phyloP scores from a whole-genome alignment of 1,140 invertebrate species.

The Drosophila gunungcola region DNA sequence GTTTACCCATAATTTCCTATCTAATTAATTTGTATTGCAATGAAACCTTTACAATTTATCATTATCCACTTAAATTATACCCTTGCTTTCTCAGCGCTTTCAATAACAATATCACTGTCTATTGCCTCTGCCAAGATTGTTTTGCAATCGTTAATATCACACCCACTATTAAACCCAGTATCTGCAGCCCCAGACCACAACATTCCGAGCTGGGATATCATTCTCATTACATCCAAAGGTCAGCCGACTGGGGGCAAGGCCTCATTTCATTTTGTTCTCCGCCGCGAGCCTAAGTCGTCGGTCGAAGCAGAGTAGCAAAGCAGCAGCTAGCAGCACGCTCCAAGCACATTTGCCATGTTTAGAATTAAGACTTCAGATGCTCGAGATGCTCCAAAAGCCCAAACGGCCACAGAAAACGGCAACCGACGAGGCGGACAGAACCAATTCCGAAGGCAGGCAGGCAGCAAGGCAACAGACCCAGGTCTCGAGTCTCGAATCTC shows the following conservation, averaged over 20 bases:
- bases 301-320: slow-evolving; percentile 45
- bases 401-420: slow-evolving; percentile 33
- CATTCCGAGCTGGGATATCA: slow-evolving; percentile 35
- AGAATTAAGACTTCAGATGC: slow-evolving; percentile 75
- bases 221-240: slow-evolving; percentile 65
- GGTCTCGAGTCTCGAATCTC: slow-evolving; percentile 12
- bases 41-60: too few relatives aligned
- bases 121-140: not conserved
- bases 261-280: slow-evolving; percentile 54
- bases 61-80: too few relatives aligned
- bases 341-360: slow-evolving; percentile 79
- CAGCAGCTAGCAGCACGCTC: slow-evolving; percentile 64
- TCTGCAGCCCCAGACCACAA: not conserved
- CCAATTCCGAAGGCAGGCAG: slow-evolving; percentile 48
- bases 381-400: slow-evolving; percentile 46
- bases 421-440: slow-evolving; percentile 47
- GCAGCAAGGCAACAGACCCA: slow-evolving; percentile 23
- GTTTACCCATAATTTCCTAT: too few relatives aligned
- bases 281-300: not conserved
- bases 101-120: too few relatives aligned
- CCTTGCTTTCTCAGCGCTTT: too few relatives aligned
- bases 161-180: slow-evolving; percentile 7
- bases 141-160: slow-evolving; percentile 9
- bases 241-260: slow-evolving; percentile 63
- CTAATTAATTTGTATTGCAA: too few relatives aligned